Conservation (phyloP, 2,888 invertebrate species). For the Macrophya alboannulata region DNA sequence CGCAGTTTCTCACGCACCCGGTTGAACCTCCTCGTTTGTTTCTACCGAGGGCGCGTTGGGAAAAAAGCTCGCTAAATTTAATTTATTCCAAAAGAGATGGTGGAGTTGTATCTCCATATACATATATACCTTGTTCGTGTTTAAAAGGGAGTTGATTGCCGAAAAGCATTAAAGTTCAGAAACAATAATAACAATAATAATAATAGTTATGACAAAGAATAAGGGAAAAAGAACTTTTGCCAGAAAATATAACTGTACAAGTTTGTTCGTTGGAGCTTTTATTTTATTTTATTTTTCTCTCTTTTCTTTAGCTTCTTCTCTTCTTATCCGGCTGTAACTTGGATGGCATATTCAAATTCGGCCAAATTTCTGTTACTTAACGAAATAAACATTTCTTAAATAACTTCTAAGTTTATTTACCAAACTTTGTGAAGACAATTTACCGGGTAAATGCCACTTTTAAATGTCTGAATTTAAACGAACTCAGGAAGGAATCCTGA, state of each 20-base stretch:
- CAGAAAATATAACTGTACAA: not conserved
- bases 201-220: not conserved
- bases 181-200: not conserved
- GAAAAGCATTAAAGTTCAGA: not conserved
- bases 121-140: not conserved
- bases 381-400: no score
- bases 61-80: not conserved
- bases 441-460: no score
- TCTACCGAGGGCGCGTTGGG: not conserved
- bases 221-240: not conserved
- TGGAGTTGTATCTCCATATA: not conserved
- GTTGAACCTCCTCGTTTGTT: not conserved
- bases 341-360: not conserved
- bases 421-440: no score
- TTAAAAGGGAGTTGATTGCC: not conserved
- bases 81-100: constrained; percentile 4
- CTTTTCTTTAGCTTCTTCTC: not conserved
- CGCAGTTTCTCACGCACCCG: not conserved
- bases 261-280: not conserved
- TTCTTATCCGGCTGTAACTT: no score
- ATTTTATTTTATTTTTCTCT: not conserved
- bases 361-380: not conserved
- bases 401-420: no score
- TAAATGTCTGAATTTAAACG: not conserved
- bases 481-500: not conserved